Evolutionary conservation across 2,888 invertebrate species (phyloP), one percentile per base, ranked within the genome.

Genomic region (Drosophila ustulata): DNA sequence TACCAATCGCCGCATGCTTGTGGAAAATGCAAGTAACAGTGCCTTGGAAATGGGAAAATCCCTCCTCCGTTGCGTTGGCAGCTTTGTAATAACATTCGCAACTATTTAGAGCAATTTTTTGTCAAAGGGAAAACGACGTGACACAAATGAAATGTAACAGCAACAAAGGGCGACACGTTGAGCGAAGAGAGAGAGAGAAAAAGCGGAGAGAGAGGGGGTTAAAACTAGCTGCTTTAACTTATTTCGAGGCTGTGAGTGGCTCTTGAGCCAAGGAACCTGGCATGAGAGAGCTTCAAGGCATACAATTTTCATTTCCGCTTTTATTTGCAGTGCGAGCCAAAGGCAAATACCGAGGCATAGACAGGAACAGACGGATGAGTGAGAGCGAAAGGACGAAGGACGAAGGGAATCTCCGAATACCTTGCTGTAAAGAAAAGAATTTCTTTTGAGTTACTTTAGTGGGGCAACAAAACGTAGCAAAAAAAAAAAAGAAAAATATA

Each of bases 301-400:
- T 69, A 82, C 79, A 82, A 79, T 79, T 80, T 80, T 80, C 80
- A 80, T 80, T 80, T 80, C 80, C 80, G 68, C 75, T 73, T 82
- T 71, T 82, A 71, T 82, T 79, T 82, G 80, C 70, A 75, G 78
- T 64, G 67, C 46, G n/a, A 59, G 63, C 71, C 78, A 78, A 71
- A 68, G 65, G 75, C 67, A 75, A 67, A 75, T 58, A 71, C 58
- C 58, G 49, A 34, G 37, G 7, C 34, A 45, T 8, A 55, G 58
- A 7, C 25, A 37, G 39, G 46, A 26, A 32, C 5, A 53, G 56
- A 7, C 9, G 45, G 23, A 3, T 26, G 34, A 28, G 18, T 18
- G 26, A 46, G 49, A 37, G 23, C 2, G 26, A n/a, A 23, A 23
- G 18, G 9, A 37, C 46, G 26, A 37, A 37, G 51, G 26, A 37